Percentiles rank a stretch among this genome's conserved stretches.
Conservation (phyloP, 2,113 vertebrate genomes). For the Agapornis roseicollis region DNA sequence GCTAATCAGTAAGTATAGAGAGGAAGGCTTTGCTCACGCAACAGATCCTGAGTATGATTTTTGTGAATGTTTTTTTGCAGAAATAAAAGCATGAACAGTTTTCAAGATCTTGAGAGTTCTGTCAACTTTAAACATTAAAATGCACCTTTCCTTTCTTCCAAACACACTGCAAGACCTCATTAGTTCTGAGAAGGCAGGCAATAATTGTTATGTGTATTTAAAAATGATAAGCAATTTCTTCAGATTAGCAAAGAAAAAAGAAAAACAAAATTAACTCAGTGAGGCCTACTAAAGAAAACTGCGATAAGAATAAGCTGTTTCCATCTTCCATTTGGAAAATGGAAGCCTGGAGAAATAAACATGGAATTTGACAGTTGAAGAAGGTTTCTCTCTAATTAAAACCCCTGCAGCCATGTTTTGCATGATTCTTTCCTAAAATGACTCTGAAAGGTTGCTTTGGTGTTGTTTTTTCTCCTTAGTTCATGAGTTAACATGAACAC, state of each 20-base stretch:
- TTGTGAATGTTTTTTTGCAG: neutral
- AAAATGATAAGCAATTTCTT: neutral
- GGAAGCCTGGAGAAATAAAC: slow-evolving; percentile 15
- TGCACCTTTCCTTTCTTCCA: neutral
- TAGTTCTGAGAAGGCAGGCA: neutral
- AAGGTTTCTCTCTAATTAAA: slow-evolving; percentile 39
- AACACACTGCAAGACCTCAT: neutral
- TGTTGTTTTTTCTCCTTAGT: neutral
- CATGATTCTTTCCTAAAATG: neutral
- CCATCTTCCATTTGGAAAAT: slow-evolving; percentile 11
- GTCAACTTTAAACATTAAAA: neutral
- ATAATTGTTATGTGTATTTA: neutral
- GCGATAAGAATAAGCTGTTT: neutral
- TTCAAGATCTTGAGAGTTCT: neutral
- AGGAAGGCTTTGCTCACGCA: neutral
- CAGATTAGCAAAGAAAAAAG: neutral
- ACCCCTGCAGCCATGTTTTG: neutral
- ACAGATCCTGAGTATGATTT: neutral
- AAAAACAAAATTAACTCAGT: neutral
- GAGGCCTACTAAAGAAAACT: neutral
- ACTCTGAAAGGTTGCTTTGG: neutral
- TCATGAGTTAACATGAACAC: neutral
- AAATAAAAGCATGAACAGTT: neutral
- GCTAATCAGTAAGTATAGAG: neutral
- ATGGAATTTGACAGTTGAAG: neutral